A percentile compares a stretch with the other conserved stretches of the same genome.
Conservation (phyloP, 2,113 vertebrate species). For the Galbula dea region DNA sequence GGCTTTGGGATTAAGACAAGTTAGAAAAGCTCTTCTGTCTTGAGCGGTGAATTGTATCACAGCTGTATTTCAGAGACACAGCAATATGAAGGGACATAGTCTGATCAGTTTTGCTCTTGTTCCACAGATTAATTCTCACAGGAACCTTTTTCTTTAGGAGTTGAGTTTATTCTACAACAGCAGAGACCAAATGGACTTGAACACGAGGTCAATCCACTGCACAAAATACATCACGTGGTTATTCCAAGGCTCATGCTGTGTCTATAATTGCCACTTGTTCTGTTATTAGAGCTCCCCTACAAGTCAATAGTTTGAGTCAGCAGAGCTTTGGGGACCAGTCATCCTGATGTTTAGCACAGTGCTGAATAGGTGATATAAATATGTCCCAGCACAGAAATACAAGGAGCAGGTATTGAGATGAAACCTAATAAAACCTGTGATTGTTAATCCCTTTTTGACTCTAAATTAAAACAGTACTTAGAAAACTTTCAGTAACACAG, state of each 20-base stretch:
- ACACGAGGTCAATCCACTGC: conserved; percentile 75
- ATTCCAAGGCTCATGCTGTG: conserved; percentile 68
- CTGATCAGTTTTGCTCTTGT: not conserved
- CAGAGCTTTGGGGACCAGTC: conserved; percentile 72
- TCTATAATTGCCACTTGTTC: conserved; percentile 80
- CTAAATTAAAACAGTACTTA: conserved; percentile 29
- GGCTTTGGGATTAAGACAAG: not conserved
- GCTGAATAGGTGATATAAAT: conserved; percentile 68
- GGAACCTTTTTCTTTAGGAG: not conserved
- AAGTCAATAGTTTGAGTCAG: conserved; percentile 79
- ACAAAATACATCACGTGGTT: conserved; percentile 70
- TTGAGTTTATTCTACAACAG: conserved; percentile 24
- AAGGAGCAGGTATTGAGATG: conserved; percentile 62
- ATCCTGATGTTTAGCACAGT: conserved; percentile 59
- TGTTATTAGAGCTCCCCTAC: conserved; percentile 73
- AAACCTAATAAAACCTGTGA: conserved; percentile 42
- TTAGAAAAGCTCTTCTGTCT: not conserved
- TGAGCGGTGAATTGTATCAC: not conserved
- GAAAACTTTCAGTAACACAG: conserved; percentile 18
- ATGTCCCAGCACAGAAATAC: conserved; percentile 45
- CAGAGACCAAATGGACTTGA: conserved; percentile 71
- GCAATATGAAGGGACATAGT: not conserved
- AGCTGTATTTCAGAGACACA: not conserved
- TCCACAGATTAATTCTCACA: not conserved
- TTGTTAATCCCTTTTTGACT: conserved; percentile 45